Percentiles rank a stretch among this genome's conserved stretches.
These are phyloP conservation scores for Caenorhabditis wallacei DNA, from an alignment of 2,888 invertebrate species.

Conservation along the genomic window DNA sequence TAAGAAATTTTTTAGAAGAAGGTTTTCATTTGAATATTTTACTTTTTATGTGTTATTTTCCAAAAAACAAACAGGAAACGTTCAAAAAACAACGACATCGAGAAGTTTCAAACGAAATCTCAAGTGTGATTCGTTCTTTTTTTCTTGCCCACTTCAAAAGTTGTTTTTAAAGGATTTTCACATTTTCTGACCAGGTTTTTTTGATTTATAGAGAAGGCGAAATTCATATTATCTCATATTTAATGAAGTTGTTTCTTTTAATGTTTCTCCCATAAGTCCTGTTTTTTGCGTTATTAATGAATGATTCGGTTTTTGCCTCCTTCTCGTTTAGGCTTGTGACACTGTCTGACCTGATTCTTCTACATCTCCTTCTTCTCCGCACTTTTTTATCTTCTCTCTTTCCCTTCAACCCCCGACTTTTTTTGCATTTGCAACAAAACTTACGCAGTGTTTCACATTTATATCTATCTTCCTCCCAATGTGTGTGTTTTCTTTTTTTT, in stretches of 20 bases:
- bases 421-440: conserved; percentile 36
- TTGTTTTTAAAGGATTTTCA: background rate
- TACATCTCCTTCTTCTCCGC: conserved; percentile 8
- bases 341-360: conserved; percentile 47
- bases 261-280: conserved; percentile 20
- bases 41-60: background rate
- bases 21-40: too few species aligned
- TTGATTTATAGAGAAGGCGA: background rate
- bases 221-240: background rate
- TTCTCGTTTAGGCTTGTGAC: conserved; percentile 34
- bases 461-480: conserved; percentile 1
- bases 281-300: conserved; percentile 48
- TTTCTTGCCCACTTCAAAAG: background rate
- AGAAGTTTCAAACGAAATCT: background rate
- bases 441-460: conserved; percentile 40
- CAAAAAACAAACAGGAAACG: background rate
- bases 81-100: background rate
- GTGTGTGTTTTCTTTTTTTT: conserved; percentile 27
- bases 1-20: too few species aligned
- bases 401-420: background rate
- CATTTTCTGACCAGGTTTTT: background rate
- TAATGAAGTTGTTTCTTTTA: conserved; percentile 4
- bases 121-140: background rate
- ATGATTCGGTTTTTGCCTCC: conserved; percentile 20
- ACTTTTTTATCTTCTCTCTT: conserved; percentile 41